Base-by-base conservation (phyloP, 2,797 vertebrate species). In the Sylvia borin region DNA sequence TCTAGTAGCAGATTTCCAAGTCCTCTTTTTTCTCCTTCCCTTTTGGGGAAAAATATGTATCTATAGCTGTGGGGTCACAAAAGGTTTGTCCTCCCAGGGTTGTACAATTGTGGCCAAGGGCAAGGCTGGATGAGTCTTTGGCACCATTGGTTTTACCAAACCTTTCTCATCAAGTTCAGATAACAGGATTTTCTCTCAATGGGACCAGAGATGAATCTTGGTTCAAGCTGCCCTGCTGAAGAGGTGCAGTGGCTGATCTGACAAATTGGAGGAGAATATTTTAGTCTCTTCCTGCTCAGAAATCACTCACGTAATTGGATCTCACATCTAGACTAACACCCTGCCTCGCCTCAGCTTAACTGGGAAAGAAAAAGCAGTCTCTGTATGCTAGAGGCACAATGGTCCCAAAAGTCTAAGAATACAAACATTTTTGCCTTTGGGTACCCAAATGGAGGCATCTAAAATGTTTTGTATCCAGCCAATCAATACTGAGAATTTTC, bases 261-360 rank as follows among this genome's bases (percentile, higher is more conserved):
- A 48, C 43, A 94, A 88, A 76, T 32, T 62, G 32, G 40, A 82
- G 72, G 53, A 66, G 16, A 72, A 22, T 26, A 34, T 62, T 91
- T 91, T 79, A 76, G 51, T 42, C 40, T 79, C 68, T 85, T 94
- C 61, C 40, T 48, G 67, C 60, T 73, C 51, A 66, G 64, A 76
- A 93, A 75, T 86, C 48, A 74, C 21, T 81, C 19, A 24, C 26
- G 47, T 85, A 91, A 90, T 93, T 3, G 0, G 84, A 82, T 75
- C 45, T 94, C 64, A 60, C 53, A 95, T 91, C 84, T 93, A 76
- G 75, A 60, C 71, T 93, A 79, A 89, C 74, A 82, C 22, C 48
- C 32, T 89, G 71, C 36, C 80, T 94, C 0, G 0, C 74, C 67
- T 89, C 80, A 73, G 31, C 31, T 79, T 85, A 94, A 81, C 11